Percentiles rank a stretch among this genome's conserved stretches.
phyloP scores from a whole-genome alignment of 2,113 vertebrate species.

The Hippocampus mohnikei region DNA sequence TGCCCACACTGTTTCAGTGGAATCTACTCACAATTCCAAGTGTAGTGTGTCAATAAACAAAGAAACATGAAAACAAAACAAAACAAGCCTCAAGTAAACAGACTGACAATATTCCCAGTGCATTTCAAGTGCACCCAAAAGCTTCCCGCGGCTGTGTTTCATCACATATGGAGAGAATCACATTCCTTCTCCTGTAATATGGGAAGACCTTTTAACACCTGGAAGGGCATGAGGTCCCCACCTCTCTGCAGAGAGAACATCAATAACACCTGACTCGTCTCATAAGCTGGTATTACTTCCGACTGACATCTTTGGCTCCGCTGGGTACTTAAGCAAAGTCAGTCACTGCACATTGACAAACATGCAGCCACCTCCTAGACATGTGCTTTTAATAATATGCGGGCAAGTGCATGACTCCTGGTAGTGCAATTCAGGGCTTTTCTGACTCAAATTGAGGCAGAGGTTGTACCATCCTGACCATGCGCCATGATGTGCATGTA shows the following conservation, averaged over 20 bases:
- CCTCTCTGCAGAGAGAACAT: constrained; percentile 18
- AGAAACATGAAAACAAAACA: constrained; percentile 18
- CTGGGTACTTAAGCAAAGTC: not conserved
- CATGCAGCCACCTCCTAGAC: not conserved
- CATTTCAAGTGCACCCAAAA: constrained; percentile 30
- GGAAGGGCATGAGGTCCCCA: constrained; percentile 6
- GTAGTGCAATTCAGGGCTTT: no score
- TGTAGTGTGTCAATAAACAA: constrained; percentile 19
- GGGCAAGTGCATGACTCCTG: no score
- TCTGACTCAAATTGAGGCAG: no score
- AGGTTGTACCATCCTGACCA: no score
- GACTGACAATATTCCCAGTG: constrained; percentile 19
- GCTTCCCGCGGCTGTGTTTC: constrained; percentile 34
- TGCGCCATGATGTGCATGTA: no score
- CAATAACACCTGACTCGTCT: constrained; percentile 15
- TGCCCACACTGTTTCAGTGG: not conserved
- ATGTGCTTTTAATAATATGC: no score
- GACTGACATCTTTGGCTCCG: not conserved
- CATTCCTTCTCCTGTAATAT: constrained; percentile 34
- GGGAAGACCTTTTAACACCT: constrained; percentile 31
- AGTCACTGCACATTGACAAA: not conserved
- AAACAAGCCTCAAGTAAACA: constrained; percentile 28
- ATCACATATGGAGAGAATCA: constrained; percentile 47
- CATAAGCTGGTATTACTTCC: constrained; percentile 15
- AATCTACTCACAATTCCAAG: not conserved